A percentile compares a stretch with the other conserved stretches of the same genome.
These are phyloP conservation scores for Pristionchus fissidentatus DNA, from an alignment of 2,888 invertebrate species.

Conservation along the genomic window DNA sequence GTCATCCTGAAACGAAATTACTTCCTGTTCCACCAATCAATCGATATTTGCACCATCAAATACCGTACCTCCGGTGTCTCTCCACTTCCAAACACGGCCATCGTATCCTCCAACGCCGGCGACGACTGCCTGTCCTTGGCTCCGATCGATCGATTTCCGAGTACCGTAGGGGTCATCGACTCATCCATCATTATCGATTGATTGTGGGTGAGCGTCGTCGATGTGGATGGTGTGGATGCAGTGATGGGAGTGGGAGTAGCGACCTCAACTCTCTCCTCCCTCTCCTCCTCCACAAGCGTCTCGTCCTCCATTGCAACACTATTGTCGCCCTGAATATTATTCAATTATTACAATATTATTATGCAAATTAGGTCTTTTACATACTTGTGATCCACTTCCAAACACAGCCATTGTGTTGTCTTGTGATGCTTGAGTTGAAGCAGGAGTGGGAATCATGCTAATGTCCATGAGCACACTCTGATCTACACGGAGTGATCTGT, in stretches of 20 bases:
- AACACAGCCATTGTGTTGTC: slow-evolving; percentile 19
- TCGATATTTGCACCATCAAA: too few relatives aligned
- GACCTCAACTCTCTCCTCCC: background rate
- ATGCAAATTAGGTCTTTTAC: background rate
- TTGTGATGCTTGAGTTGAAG: slow-evolving; percentile 35
- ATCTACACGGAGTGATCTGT: background rate
- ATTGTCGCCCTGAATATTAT: background rate
- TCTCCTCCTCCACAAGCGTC: slow-evolving; percentile 8
- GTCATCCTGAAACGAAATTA: background rate
- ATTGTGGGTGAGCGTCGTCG: too few relatives aligned
- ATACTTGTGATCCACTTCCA: slow-evolving; percentile 6
- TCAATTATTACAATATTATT: background rate
- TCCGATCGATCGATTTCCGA: too few relatives aligned
- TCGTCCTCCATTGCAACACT: slow-evolving; percentile 9
- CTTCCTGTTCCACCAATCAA: background rate
- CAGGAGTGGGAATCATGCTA: background rate
- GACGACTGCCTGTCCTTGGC: too few relatives aligned
- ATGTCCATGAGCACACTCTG: slow-evolving; percentile 29
- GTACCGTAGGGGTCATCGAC: too few relatives aligned
- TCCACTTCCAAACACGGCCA: background rate
- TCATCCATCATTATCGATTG: background rate
- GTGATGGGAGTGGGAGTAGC: background rate
- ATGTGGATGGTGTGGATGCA: background rate
- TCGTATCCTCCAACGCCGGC: background rate
- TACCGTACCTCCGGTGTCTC: background rate